Evolutionary conservation across 2,113 vertebrate genomes (phyloP).

Genomic region (human (Homo sapiens)): GRCh38 chr17:36045501-36046000

Average conservation of each 20-base stretch:
- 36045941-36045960: neutral
- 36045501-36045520: neutral
- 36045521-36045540: neutral
- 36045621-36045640: neutral
- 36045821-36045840: neutral
- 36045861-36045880: neutral
- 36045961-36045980: neutral
- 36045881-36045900: neutral
- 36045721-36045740: neutral
- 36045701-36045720: neutral
- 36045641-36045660: neutral
- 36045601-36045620: neutral
- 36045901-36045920: neutral
- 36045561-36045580: neutral
- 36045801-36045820: neutral
- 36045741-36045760: neutral
- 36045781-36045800: neutral
- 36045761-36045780: neutral
- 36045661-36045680: neutral
- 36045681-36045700: neutral
- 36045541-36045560: neutral
- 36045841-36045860: neutral
- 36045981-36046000: neutral
- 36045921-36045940: neutral
- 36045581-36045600: neutral